Conservation (phyloP, 2,888 invertebrate genomes). For the Sarcophaga rosellei region DNA sequence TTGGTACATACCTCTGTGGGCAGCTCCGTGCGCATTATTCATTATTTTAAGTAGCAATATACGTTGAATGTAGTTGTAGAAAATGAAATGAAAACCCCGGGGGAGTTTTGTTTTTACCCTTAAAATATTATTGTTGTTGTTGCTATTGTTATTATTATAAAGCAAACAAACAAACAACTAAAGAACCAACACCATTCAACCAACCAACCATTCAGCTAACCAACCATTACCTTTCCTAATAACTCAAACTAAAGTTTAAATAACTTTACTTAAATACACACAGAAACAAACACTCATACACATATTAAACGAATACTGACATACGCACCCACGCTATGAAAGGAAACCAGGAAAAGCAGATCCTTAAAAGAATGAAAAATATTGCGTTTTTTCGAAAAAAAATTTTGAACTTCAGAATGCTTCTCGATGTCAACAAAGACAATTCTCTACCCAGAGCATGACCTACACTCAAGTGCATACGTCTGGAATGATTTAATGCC, state of each 20-base stretch:
- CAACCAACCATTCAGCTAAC: not conserved
- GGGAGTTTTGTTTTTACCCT: conserved; percentile 64
- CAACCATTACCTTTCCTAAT: conserved; percentile 64
- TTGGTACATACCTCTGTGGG: conserved; percentile 27
- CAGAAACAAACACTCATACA: not conserved
- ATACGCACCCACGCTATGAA: not conserved
- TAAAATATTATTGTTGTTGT: conserved; percentile 42
- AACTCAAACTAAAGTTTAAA: conserved; percentile 40
- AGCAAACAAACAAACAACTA: not conserved
- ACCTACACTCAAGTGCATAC: too few relatives aligned
- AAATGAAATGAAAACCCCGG: conserved; percentile 48
- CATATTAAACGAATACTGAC: not conserved
- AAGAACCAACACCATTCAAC: conserved; percentile 40
- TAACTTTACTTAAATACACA: not conserved
- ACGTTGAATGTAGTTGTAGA: conserved; percentile 34
- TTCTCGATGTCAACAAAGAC: too few relatives aligned
- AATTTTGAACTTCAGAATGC: too few relatives aligned
- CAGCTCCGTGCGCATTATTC: conserved; percentile 66
- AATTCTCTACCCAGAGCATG: too few relatives aligned
- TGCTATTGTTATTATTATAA: conserved; percentile 6
- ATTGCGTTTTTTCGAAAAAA: not conserved
- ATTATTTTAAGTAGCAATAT: conserved; percentile 59
- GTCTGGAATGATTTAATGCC: too few relatives aligned
- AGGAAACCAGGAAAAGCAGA: not conserved
- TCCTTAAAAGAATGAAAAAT: not conserved